Evolutionary conservation across 2,888 invertebrate species (phyloP).

Genomic region (Sinelater perroti): DNA sequence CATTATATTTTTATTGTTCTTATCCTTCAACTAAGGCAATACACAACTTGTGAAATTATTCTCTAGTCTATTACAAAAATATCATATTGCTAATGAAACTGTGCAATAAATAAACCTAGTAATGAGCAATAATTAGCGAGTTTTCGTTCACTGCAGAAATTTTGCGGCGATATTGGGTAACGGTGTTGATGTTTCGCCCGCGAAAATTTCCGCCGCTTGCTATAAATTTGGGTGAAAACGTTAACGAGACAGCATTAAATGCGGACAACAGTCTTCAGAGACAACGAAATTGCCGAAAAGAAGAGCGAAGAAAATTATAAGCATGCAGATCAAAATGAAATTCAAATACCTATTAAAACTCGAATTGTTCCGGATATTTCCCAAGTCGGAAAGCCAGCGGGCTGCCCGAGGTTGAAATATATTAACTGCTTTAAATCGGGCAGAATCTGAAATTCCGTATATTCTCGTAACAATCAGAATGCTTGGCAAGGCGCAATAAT

Average conservation of each 20-base stretch:
- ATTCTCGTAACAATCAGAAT: constrained; percentile 45
- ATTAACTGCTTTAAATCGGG: constrained; percentile 45
- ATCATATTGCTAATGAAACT: too few relatives aligned
- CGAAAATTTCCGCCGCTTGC: constrained; percentile 28
- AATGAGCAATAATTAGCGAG: too few relatives aligned
- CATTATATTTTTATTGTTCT: too few relatives aligned
- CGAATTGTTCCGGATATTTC: constrained; percentile 46
- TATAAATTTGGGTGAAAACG: constrained; percentile 46
- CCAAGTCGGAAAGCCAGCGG: constrained; percentile 41
- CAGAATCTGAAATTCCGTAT: constrained; percentile 42
- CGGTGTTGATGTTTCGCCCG: constrained; percentile 17
- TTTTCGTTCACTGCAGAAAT: constrained; percentile 8
- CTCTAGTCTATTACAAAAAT: too few relatives aligned
- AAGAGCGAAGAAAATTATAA: constrained; percentile 54
- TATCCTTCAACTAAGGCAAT: too few relatives aligned
- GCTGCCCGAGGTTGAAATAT: constrained; percentile 42
- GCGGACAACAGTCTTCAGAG: constrained; percentile 45
- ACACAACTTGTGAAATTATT: too few relatives aligned
- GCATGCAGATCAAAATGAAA: constrained; percentile 50
- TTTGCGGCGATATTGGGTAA: constrained; percentile 20
- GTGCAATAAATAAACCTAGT: too few relatives aligned
- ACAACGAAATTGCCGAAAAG: constrained; percentile 48
- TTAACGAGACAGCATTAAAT: constrained; percentile 47
- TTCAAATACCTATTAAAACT: constrained; percentile 54
- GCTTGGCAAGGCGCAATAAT: constrained; percentile 45